A percentile compares a stretch with the other conserved stretches of the same genome.
These are phyloP conservation scores for Maniola jurtina DNA, from an alignment of 1,140 invertebrate genomes.

Conservation along the genomic window DNA sequence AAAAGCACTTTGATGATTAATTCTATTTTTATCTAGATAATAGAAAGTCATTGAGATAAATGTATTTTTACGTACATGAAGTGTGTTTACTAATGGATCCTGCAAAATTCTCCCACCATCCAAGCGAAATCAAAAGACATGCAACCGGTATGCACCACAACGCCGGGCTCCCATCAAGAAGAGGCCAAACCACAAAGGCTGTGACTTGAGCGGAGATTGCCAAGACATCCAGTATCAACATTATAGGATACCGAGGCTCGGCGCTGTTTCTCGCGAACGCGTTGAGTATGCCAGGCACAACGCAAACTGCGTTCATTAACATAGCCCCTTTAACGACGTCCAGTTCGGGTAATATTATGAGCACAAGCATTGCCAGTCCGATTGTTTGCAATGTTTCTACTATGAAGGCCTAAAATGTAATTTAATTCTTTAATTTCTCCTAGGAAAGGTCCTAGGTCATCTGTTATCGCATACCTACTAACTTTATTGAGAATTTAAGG, in stretches of 20 bases:
- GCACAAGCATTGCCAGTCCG: conserved; percentile 90
- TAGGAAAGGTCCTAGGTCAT: neutral
- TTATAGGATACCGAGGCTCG: conserved; percentile 85
- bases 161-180: conserved; percentile 82
- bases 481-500: no score
- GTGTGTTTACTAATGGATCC: conserved; percentile 67
- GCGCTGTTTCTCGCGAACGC: conserved; percentile 87
- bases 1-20: conserved; percentile 12
- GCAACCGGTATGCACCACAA: conserved; percentile 91
- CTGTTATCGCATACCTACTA: no score
- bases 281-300: conserved; percentile 86
- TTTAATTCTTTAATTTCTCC: neutral
- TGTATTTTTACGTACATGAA: conserved; percentile 39
- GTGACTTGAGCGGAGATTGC: conserved; percentile 91
- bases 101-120: conserved; percentile 98
- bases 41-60: no score
- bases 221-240: conserved; percentile 88
- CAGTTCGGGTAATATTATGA: conserved; percentile 91
- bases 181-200: conserved; percentile 93
- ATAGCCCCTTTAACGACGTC: conserved; percentile 95
- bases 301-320: conserved; percentile 95
- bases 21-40: neutral
- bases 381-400: conserved; percentile 93
- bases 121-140: conserved; percentile 90
- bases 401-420: conserved; percentile 81